These are phyloP conservation scores for Eupithecia centaureata DNA, from an alignment of 2,888 invertebrate genomes.

Conservation along the genomic window DNA sequence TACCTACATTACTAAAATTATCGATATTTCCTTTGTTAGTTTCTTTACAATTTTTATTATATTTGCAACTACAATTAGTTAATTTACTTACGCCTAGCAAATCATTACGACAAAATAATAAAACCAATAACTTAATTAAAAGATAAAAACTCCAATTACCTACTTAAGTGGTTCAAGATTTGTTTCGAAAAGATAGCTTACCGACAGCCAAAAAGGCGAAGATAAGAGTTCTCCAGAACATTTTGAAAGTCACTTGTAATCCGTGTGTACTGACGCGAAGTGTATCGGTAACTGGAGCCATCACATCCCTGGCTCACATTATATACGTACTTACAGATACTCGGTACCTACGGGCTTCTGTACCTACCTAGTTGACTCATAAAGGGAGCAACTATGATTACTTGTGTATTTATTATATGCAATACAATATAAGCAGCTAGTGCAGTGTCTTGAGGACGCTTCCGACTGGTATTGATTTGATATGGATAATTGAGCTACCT, in stretches of 20 bases:
- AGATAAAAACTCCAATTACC: neutral
- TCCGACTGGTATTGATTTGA: no score
- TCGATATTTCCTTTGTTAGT: no score
- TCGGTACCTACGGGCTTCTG: neutral
- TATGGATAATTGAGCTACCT: no score
- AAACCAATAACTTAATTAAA: neutral
- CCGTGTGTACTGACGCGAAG: constrained; percentile 29
- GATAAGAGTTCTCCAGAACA: constrained; percentile 63
- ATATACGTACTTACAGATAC: constrained; percentile 34
- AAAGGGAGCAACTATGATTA: neutral
- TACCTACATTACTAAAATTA: no score
- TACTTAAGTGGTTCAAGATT: neutral
- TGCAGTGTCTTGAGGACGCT: no score
- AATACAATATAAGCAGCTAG: no score
- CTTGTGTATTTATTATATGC: neutral
- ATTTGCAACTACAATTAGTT: neutral
- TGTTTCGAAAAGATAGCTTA: constrained; percentile 47
- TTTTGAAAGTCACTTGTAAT: constrained; percentile 45
- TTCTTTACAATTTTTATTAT: neutral
- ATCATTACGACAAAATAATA: neutral
- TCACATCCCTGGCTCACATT: constrained; percentile 42
- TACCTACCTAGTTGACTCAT: neutral
- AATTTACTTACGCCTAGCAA: neutral
- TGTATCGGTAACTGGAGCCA: constrained; percentile 56
- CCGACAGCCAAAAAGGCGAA: constrained; percentile 59